A percentile compares a stretch with the other conserved stretches of the same genome.
phyloP scores from a whole-genome alignment of 2,113 vertebrate species.

The Ameiurus melas region DNA sequence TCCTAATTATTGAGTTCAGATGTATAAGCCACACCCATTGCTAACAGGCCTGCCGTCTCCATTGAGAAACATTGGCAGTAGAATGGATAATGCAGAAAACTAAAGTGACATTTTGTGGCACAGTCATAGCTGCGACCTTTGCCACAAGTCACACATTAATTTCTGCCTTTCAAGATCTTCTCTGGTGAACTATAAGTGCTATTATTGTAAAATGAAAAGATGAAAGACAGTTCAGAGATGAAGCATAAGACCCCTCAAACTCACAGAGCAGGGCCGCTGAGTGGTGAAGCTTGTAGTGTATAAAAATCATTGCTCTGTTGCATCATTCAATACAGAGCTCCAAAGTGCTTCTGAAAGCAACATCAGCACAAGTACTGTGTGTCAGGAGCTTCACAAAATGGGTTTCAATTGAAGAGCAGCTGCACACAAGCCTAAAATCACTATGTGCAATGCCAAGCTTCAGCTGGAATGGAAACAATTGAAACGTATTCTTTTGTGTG shows the following conservation, averaged over 20 bases:
- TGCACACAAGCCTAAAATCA: background rate
- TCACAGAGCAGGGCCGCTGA: no score
- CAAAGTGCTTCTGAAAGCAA: background rate
- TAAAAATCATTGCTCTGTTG: background rate
- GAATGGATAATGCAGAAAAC: background rate
- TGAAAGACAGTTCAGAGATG: background rate
- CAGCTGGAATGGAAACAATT: background rate
- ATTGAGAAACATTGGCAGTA: background rate
- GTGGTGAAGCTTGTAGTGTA: background rate
- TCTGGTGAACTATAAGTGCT: background rate
- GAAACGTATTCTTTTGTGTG: background rate
- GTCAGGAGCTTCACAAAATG: background rate
- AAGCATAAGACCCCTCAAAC: no score
- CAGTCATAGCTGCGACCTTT: background rate
- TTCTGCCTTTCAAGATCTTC: background rate
- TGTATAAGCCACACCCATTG: background rate
- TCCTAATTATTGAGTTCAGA: background rate
- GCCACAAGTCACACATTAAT: background rate
- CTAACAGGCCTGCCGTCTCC: background rate
- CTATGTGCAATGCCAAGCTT: background rate
- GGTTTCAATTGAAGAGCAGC: background rate
- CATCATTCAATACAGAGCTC: background rate
- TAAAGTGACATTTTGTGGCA: background rate
- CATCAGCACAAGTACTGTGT: background rate
- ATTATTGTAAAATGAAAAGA: background rate